phyloP scores from a whole-genome alignment of 2,888 invertebrate species.

The Crocallis elinguaria region DNA sequence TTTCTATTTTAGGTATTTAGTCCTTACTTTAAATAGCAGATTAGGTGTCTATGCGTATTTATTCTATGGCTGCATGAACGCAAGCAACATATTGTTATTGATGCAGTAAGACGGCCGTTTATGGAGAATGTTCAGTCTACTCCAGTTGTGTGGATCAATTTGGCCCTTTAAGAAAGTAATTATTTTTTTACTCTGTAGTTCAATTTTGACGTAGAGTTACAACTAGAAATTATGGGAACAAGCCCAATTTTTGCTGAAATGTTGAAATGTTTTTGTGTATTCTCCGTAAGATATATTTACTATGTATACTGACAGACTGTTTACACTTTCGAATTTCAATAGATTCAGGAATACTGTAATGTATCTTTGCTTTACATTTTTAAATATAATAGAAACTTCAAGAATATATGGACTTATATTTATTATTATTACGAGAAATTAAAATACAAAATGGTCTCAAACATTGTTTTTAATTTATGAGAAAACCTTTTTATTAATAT shows the following conservation, averaged over 20 bases:
- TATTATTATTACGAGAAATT: conserved; percentile 34
- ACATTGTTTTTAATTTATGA: conserved; percentile 19
- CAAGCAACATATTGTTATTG: conserved; percentile 7
- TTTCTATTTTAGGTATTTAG: no score
- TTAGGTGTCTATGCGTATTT: no score
- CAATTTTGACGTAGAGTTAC: conserved; percentile 10
- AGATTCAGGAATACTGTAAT: conserved; percentile 19
- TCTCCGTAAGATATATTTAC: conserved; percentile 6
- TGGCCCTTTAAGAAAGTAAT: not conserved
- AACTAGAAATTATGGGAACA: conserved; percentile 4
- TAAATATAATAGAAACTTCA: conserved; percentile 27
- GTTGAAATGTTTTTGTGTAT: conserved; percentile 14
- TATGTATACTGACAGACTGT: conserved; percentile 28
- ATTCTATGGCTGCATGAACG: no score
- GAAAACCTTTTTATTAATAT: no score
- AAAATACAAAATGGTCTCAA: conserved; percentile 36
- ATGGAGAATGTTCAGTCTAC: not conserved
- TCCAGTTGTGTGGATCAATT: not conserved
- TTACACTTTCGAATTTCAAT: conserved; percentile 29
- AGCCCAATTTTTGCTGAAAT: conserved; percentile 5
- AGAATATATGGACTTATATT: conserved; percentile 33
- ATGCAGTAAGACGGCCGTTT: not conserved
- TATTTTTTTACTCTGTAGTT: conserved; percentile 14
- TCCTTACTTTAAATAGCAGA: no score
- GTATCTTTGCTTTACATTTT: conserved; percentile 27